Conservation (phyloP, 2,888 invertebrate genomes). For the Melanargia galathea region DNA sequence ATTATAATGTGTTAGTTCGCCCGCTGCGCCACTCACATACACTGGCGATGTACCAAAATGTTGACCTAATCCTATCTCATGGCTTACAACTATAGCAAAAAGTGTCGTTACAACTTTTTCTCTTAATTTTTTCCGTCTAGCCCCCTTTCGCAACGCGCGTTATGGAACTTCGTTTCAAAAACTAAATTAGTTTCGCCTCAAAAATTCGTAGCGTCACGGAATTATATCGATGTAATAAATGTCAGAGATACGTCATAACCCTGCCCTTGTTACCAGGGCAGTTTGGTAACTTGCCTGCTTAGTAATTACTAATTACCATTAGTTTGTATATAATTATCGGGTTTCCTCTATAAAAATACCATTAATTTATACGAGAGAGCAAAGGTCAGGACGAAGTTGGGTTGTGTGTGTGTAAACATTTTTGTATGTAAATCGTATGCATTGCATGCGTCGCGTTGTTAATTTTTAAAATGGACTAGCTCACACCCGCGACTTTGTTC, state of each 20-base stretch:
- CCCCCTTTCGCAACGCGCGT: too few relatives aligned
- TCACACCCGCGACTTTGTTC: neutral
- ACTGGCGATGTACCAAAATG: too few relatives aligned
- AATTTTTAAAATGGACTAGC: neutral
- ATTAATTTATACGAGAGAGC: conserved; percentile 30
- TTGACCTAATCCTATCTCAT: too few relatives aligned
- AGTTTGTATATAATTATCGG: conserved; percentile 9
- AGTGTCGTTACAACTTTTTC: too few relatives aligned
- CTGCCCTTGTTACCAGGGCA: conserved; percentile 2
- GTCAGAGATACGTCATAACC: conserved; percentile 1
- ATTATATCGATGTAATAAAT: neutral
- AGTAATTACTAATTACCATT: neutral
- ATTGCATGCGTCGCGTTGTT: conserved; percentile 16
- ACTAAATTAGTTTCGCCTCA: too few relatives aligned
- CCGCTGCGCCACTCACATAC: too few relatives aligned
- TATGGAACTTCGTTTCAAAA: too few relatives aligned
- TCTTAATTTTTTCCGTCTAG: too few relatives aligned
- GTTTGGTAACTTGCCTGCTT: neutral
- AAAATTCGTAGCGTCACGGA: too few relatives aligned
- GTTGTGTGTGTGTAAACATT: conserved; percentile 24
- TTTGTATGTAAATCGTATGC: conserved; percentile 35
- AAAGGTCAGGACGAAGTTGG: conserved; percentile 31
- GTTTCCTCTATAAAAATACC: conserved; percentile 23
- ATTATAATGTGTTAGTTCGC: too few relatives aligned
- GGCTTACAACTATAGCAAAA: too few relatives aligned